A percentile compares a stretch with the other conserved stretches of the same genome.
Evolutionary conservation across 2,888 invertebrate genomes (phyloP).

Genomic region (Drosophila anomelani): DNA sequence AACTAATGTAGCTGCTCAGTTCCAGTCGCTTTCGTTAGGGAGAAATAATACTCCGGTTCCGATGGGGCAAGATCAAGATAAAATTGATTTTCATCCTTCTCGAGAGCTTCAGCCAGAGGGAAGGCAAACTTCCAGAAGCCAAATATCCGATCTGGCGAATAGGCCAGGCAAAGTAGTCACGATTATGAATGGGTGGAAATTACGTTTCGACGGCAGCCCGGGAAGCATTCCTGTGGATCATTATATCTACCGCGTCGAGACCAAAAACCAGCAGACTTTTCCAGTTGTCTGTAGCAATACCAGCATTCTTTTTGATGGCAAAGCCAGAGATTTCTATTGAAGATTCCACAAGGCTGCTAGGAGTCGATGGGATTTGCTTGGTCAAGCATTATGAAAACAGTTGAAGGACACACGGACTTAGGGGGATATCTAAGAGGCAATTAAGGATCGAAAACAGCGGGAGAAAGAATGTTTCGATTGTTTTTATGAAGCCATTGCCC

Average conservation of each 20-base stretch:
- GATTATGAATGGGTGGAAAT: neutral
- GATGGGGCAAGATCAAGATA: too few relatives aligned
- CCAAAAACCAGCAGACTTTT: neutral
- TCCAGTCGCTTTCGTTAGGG: too few relatives aligned
- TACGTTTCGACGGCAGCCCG: neutral
- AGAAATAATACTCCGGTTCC: too few relatives aligned
- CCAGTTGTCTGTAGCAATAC: neutral
- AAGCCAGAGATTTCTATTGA: neutral
- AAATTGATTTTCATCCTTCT: too few relatives aligned
- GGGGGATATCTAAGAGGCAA: neutral
- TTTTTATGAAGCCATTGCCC: neutral
- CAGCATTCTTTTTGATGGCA: neutral
- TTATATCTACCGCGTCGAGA: neutral
- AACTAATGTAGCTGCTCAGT: too few relatives aligned
- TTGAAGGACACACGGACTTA: neutral
- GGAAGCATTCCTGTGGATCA: neutral
- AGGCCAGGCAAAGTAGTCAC: neutral
- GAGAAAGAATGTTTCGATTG: neutral
- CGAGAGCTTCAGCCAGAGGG: too few relatives aligned
- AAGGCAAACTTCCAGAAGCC: neutral
- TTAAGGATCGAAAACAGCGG: neutral
- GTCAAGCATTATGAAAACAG: neutral
- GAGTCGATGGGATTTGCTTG: neutral
- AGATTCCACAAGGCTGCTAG: neutral
- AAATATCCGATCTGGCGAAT: neutral